Percentiles rank a stretch among this genome's conserved stretches.
Conservation (phyloP, 2,113 vertebrate species). For the Hemiscyllium ocellatum region DNA sequence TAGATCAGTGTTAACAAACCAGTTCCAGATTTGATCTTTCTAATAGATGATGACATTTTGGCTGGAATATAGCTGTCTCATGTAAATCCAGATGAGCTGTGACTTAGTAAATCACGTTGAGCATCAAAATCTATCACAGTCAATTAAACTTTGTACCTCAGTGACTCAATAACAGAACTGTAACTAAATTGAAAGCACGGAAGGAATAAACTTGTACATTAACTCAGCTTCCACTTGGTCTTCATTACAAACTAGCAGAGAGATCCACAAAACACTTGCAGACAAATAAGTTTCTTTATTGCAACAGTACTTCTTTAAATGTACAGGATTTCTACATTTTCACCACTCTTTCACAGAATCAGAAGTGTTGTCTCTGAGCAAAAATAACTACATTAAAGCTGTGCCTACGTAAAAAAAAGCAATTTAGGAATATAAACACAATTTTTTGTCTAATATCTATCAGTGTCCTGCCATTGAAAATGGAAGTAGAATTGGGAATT, state of each 20-base stretch:
- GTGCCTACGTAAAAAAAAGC: background rate
- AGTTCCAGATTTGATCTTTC: background rate
- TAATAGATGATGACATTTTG: background rate
- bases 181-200: background rate
- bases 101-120: background rate
- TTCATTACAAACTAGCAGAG: background rate
- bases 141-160: background rate
- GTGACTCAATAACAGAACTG: background rate
- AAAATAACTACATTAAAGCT: background rate
- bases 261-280: background rate
- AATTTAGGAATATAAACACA: background rate
- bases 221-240: background rate
- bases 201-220: slow-evolving; percentile 34
- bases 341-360: background rate
- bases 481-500: background rate
- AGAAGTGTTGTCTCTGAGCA: background rate
- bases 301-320: background rate
- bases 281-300: background rate
- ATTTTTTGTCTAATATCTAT: background rate
- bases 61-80: background rate
- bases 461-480: background rate
- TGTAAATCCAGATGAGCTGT: background rate
- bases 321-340: background rate
- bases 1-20: background rate
- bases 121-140: background rate